Conservation (phyloP, 2,113 vertebrate species). For the human (Homo sapiens) region GRCh38 chr12:115932001-115932500, state of each 20-base stretch:
- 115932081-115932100: neutral
- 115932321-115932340: neutral
- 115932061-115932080: neutral
- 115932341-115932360: neutral
- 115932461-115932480: neutral
- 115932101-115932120: neutral
- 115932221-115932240: neutral
- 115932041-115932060: neutral
- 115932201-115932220: neutral
- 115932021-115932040: neutral
- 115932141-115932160: neutral
- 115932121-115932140: neutral
- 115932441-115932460: neutral
- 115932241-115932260: neutral
- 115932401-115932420: neutral
- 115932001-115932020: too few relatives aligned
- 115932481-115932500: neutral
- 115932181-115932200: neutral
- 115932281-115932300: neutral
- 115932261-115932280: neutral
- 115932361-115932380: neutral
- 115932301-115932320: neutral
- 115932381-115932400: neutral
- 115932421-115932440: neutral
- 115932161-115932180: neutral